phyloP scores from a whole-genome alignment of 2,888 invertebrate species.

The Cynaeus angustus region DNA sequence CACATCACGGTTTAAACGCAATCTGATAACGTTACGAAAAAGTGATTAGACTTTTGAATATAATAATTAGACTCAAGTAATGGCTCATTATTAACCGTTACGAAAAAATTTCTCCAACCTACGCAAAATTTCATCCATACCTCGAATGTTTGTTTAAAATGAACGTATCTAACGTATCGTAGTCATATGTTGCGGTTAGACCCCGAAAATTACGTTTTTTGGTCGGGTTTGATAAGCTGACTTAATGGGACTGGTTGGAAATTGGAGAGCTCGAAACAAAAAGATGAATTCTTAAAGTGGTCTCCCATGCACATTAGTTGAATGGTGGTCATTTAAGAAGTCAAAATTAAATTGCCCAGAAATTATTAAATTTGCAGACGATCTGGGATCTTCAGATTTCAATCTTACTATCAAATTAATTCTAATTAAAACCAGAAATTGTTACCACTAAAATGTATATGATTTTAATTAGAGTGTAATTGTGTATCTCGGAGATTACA shows the following conservation, averaged over 20 bases:
- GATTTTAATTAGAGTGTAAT: neutral
- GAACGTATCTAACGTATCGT: neutral
- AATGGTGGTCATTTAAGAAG: slow-evolving; percentile 1
- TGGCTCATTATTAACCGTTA: neutral
- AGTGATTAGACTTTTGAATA: neutral
- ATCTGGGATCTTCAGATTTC: no score
- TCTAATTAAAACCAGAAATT: neutral
- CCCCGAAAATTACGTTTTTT: slow-evolving; percentile 7
- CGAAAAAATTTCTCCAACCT: neutral
- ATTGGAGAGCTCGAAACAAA: slow-evolving; percentile 17
- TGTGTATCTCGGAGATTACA: no score
- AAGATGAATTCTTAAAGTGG: slow-evolving; percentile 30
- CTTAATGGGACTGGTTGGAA: slow-evolving; percentile 33
- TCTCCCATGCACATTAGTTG: slow-evolving; percentile 11
- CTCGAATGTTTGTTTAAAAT: neutral
- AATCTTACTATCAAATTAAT: no score
- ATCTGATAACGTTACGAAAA: slow-evolving; percentile 16
- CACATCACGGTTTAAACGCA: neutral
- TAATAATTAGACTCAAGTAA: slow-evolving; percentile 15
- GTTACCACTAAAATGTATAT: neutral
- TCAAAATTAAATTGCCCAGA: slow-evolving; percentile 4
- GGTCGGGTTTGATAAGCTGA: slow-evolving; percentile 6
- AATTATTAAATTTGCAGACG: neutral
- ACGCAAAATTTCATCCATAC: no score
- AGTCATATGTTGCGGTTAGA: no score